phyloP scores from a whole-genome alignment of 2,797 vertebrate genomes.

The Lemur catta region DNA sequence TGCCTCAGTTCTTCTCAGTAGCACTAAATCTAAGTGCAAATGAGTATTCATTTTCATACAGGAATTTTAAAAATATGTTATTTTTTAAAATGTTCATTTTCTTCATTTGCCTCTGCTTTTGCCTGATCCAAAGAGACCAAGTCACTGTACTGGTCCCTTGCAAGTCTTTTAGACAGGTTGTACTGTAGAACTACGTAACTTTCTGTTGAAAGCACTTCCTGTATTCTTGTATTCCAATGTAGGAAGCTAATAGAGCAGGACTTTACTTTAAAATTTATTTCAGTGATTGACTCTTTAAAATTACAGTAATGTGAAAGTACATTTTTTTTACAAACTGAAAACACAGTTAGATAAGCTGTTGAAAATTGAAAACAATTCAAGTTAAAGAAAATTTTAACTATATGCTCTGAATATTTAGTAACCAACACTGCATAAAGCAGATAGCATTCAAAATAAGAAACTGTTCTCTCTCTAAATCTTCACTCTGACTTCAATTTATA shows the following conservation, averaged over 20 bases:
- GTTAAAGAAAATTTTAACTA: constrained; percentile 7
- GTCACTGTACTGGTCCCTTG: constrained; percentile 78
- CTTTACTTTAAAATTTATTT: constrained; percentile 78
- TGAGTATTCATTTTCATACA: constrained; percentile 71
- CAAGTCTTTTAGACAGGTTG: constrained; percentile 82
- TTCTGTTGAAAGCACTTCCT: constrained; percentile 84
- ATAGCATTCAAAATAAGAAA: constrained; percentile 38
- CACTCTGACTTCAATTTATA: constrained; percentile 61
- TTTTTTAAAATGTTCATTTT: constrained; percentile 58
- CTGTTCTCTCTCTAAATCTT: constrained; percentile 48
- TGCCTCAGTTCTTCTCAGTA: constrained; percentile 64
- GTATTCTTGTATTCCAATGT: constrained; percentile 81
- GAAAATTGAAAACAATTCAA: constrained; percentile 41
- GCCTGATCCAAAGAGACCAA: constrained; percentile 82
- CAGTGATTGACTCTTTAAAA: constrained; percentile 73
- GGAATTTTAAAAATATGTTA: constrained; percentile 72
- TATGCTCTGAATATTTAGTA: constrained; percentile 37
- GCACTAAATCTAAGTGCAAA: constrained; percentile 71
- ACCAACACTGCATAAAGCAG: constrained; percentile 23
- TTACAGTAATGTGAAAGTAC: constrained; percentile 38
- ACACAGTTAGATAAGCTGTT: constrained; percentile 39
- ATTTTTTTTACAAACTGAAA: constrained; percentile 57
- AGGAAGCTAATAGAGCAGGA: constrained; percentile 79
- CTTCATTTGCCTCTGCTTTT: constrained; percentile 78
- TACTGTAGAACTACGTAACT: constrained; percentile 84